Evolutionary conservation across 2,888 invertebrate genomes (phyloP).

Genomic region (Thymelicus acteon): DNA sequence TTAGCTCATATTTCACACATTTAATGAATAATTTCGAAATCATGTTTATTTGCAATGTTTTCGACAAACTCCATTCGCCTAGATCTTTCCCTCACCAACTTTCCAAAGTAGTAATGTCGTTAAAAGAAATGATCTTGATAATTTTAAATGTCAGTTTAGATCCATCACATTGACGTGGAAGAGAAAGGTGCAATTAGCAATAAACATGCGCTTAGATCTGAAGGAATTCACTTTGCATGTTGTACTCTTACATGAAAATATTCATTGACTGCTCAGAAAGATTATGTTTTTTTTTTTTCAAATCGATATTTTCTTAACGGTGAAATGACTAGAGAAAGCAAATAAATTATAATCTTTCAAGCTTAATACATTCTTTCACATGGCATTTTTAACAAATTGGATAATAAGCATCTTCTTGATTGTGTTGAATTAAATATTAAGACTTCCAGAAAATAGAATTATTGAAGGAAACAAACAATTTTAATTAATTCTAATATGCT

Average conservation of each 20-base stretch:
- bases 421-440: background rate
- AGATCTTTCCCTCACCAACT: constrained; percentile 26
- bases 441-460: no score
- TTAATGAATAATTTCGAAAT: constrained; percentile 22
- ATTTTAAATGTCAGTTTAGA: constrained; percentile 22
- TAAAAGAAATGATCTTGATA: constrained; percentile 16
- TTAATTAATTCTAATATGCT: no score
- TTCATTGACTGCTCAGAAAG: background rate
- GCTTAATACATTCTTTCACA: background rate
- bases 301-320: background rate
- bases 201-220: constrained; percentile 14
- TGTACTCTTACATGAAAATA: constrained; percentile 5
- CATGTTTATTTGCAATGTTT: constrained; percentile 12
- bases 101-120: constrained; percentile 23
- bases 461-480: no score
- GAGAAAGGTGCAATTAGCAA: constrained; percentile 34
- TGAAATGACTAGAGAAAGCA: background rate
- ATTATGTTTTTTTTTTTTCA: background rate
- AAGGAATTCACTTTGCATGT: constrained; percentile 22
- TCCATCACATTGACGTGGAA: constrained; percentile 23
- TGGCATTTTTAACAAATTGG: background rate
- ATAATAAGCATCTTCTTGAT: background rate
- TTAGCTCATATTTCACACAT: constrained; percentile 21
- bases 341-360: background rate
- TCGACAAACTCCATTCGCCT: constrained; percentile 22